A percentile compares a stretch with the other conserved stretches of the same genome.
Evolutionary conservation across 2,113 vertebrate genomes (phyloP).

Genomic region (Callocephalon fimbriatum): DNA sequence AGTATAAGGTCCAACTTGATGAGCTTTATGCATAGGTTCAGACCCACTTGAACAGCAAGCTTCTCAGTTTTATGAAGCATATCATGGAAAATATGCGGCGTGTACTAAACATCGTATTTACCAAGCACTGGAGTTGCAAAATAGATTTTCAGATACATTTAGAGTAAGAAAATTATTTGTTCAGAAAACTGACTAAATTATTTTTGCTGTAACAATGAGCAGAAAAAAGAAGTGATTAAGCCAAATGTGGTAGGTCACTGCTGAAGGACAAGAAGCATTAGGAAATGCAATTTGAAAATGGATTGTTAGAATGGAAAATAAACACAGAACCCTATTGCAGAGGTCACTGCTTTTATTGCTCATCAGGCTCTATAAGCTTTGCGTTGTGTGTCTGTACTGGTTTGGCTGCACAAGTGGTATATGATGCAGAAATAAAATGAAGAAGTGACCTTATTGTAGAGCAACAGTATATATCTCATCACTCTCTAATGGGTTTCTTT

Average conservation of each 20-base stretch:
- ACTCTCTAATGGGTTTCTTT: not conserved
- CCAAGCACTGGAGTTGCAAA: not conserved
- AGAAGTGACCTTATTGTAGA: constrained; percentile 8
- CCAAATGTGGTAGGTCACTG: not conserved
- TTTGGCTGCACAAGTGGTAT: not conserved
- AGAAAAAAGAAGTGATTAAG: not conserved
- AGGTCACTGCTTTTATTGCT: not conserved
- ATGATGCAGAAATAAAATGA: not conserved
- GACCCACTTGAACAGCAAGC: not conserved
- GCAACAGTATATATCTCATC: not conserved
- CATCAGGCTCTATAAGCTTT: not conserved
- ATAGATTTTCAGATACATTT: not conserved
- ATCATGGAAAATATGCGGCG: not conserved
- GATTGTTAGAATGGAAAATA: not conserved
- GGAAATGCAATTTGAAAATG: not conserved
- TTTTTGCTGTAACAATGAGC: not conserved
- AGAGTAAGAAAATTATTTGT: not conserved
- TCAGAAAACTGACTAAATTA: not conserved
- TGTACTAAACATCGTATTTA: not conserved
- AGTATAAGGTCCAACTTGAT: not conserved
- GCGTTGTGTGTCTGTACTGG: not conserved
- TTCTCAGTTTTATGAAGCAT: not conserved
- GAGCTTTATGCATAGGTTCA: not conserved
- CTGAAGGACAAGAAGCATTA: not conserved
- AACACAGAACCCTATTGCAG: not conserved